phyloP scores from a whole-genome alignment of 2,888 invertebrate species.

The Drosophila demipolita region DNA sequence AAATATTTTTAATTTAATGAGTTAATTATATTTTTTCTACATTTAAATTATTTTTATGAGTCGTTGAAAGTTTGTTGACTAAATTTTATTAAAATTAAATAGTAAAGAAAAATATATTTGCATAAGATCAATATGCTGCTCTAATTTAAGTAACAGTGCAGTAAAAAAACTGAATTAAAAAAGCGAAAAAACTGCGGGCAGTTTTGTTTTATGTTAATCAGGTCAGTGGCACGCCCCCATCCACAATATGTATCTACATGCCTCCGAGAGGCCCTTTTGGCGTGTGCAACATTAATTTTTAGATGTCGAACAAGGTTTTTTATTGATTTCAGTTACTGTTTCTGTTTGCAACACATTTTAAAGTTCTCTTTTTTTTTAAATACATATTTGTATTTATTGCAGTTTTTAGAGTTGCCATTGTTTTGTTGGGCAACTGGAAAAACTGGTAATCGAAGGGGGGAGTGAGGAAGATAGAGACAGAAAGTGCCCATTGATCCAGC shows the following conservation, averaged over 20 bases:
- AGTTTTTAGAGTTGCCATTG: background rate
- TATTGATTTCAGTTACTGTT: conserved; percentile 9
- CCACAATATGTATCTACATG: background rate
- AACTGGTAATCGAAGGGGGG: conserved; percentile 10
- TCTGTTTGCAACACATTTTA: background rate
- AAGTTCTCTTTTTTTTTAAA: background rate
- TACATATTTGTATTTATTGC: background rate
- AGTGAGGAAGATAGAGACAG: background rate
- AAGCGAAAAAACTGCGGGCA: conserved; percentile 68
- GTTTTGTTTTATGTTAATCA: conserved; percentile 78
- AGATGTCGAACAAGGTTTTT: conserved; percentile 38
- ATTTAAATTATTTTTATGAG: background rate
- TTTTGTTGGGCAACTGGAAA: conserved; percentile 15
- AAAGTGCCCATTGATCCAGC: conserved; percentile 18
- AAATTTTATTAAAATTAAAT: background rate
- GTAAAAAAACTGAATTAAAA: background rate
- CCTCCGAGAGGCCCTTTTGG: conserved; percentile 26
- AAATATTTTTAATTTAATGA: background rate
- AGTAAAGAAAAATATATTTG: background rate
- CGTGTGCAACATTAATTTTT: conserved; percentile 14
- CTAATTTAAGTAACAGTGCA: background rate
- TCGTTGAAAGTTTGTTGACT: background rate
- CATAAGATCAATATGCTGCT: background rate
- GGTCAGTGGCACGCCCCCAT: conserved; percentile 77
- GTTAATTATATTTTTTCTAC: background rate